Percentiles rank a stretch among this genome's conserved stretches.
These are phyloP conservation scores for Acrocephalus kingi DNA, from an alignment of 2,113 vertebrate species.

Conservation along the genomic window DNA sequence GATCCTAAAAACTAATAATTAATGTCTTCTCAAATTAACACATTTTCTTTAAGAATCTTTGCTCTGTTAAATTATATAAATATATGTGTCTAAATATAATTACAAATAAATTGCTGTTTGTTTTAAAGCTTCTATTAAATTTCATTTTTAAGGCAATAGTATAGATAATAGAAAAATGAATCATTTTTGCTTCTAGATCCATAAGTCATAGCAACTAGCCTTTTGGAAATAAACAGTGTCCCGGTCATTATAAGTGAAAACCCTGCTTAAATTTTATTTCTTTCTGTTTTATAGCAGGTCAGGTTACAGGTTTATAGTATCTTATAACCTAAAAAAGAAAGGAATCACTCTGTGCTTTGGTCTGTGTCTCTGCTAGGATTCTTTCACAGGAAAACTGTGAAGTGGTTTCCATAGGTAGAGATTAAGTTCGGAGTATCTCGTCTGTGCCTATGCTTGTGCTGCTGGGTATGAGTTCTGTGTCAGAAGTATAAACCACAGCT, in stretches of 20 bases:
- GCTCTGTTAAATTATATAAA: not conserved
- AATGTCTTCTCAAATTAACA: not conserved
- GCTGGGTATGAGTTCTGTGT: not conserved
- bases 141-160: not conserved
- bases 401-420: not conserved
- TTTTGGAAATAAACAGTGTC: not conserved
- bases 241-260: not conserved
- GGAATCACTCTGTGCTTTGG: not conserved
- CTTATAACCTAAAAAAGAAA: not conserved
- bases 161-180: not conserved
- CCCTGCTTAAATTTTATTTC: not conserved
- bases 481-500: not conserved
- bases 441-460: not conserved
- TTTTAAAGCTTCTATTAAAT: not conserved
- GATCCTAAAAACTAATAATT: too few species aligned
- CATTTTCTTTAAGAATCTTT: not conserved
- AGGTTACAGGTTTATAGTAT: not conserved
- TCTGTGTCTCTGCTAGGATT: not conserved
- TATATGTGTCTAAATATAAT: not conserved
- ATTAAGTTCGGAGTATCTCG: not conserved
- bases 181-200: not conserved
- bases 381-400: not conserved
- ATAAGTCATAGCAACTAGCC: not conserved
- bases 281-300: not conserved
- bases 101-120: not conserved